These are phyloP conservation scores for Cryptus viduatorius DNA, from an alignment of 2,888 invertebrate genomes.

Conservation along the genomic window DNA sequence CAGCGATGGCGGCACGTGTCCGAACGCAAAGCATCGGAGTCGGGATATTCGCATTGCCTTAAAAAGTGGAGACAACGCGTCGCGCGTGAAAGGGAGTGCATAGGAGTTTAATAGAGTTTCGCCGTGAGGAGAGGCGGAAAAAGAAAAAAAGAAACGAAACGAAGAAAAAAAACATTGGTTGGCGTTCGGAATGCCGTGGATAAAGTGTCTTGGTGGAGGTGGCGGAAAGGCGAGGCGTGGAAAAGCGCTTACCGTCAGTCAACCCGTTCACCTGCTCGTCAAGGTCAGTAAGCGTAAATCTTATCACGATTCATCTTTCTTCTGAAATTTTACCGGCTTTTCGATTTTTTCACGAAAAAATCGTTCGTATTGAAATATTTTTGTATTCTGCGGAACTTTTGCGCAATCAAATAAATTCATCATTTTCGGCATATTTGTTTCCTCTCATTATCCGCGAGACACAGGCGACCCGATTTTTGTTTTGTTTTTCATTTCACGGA, in stretches of 20 bases:
- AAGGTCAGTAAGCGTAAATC: constrained; percentile 77
- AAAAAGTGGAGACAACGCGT: constrained; percentile 27
- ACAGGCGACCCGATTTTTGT: too few relatives aligned
- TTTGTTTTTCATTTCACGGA: too few relatives aligned
- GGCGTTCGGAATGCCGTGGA: constrained; percentile 83
- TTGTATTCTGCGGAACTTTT: too few relatives aligned
- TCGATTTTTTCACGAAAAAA: too few relatives aligned
- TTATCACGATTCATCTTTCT: constrained; percentile 19
- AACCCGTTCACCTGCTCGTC: constrained; percentile 84
- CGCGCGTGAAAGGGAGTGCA: constrained; percentile 25
- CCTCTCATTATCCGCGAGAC: too few relatives aligned
- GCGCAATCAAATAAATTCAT: too few relatives aligned
- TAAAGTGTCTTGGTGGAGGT: constrained; percentile 83
- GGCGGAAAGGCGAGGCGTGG: constrained; percentile 82
- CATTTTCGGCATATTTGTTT: too few relatives aligned
- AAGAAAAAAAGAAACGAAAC: constrained; percentile 67
- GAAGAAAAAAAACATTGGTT: constrained; percentile 67
- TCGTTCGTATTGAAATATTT: too few relatives aligned
- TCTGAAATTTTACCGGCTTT: background rate
- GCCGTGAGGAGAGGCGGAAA: constrained; percentile 46
- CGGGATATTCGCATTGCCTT: constrained; percentile 44
- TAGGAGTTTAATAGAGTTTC: constrained; percentile 23
- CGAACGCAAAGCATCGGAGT: constrained; percentile 20
- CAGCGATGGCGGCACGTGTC: constrained; percentile 46
- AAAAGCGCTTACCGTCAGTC: constrained; percentile 84